Evolutionary conservation across 2,888 invertebrate genomes (phyloP).

Genomic region (Anodontia alba): DNA sequence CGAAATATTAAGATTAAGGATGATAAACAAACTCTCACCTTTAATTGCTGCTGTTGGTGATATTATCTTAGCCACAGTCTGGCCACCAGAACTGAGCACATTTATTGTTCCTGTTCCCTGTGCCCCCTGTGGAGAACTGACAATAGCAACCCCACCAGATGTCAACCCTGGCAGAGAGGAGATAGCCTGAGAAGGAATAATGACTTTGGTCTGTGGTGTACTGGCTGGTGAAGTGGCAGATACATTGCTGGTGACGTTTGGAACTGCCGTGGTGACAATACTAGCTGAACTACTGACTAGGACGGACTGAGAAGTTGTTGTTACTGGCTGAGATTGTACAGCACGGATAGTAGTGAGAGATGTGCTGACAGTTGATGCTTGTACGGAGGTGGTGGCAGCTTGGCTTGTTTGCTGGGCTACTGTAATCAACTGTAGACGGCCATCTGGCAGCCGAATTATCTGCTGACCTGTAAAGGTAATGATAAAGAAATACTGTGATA

Average conservation of each 20-base stretch:
- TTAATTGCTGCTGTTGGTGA: constrained; percentile 39
- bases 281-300: constrained; percentile 43
- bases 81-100: constrained; percentile 50
- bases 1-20: too few species aligned
- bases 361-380: constrained; percentile 33
- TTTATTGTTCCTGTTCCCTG: constrained; percentile 46
- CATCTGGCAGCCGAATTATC: constrained; percentile 96
- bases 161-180: constrained; percentile 25
- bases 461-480: constrained; percentile 89
- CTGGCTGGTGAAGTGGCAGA: constrained; percentile 12
- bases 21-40: not conserved
- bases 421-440: constrained; percentile 93
- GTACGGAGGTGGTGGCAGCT: constrained; percentile 48
- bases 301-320: constrained; percentile 52
- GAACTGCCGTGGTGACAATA: not conserved
- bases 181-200: constrained; percentile 45
- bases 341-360: constrained; percentile 22
- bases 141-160: constrained; percentile 20
- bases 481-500: too few species aligned
- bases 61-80: constrained; percentile 52
- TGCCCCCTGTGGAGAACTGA: constrained; percentile 34
- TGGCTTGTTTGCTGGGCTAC: constrained; percentile 80
- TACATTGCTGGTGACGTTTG: not conserved
- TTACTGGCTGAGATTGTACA: constrained; percentile 2
- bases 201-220: constrained; percentile 57